Conservation (phyloP, 2,113 vertebrate genomes). For the Arvicanthis niloticus region DNA sequence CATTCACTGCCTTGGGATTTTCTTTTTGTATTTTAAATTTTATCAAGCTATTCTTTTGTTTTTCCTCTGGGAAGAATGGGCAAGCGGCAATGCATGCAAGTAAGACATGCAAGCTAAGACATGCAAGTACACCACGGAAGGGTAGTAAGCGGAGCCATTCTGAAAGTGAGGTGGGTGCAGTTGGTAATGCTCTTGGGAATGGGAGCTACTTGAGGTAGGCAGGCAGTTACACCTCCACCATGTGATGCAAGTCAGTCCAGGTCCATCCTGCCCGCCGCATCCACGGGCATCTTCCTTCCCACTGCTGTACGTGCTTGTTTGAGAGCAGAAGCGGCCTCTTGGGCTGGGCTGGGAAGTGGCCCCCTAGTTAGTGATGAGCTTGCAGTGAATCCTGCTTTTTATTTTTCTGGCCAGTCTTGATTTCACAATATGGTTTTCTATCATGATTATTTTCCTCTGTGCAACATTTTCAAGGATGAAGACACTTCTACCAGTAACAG, state of each 20-base stretch:
- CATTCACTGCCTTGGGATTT: slow-evolving; percentile 98
- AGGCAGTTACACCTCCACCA: neutral
- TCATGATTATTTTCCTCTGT: neutral
- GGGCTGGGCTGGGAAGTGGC: neutral
- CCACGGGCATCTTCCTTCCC: too few species aligned
- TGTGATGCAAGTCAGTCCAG: neutral
- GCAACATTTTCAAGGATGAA: neutral
- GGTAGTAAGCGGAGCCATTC: slow-evolving; percentile 97
- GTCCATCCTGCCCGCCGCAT: too few species aligned
- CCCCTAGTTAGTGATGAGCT: neutral
- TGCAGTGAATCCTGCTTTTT: neutral
- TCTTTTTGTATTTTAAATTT: slow-evolving; percentile 99
- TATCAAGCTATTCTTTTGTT: slow-evolving; percentile 97
- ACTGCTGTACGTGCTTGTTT: too few species aligned
- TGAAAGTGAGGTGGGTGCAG: slow-evolving; percentile 88
- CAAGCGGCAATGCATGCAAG: slow-evolving; percentile 91
- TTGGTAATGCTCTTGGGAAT: neutral
- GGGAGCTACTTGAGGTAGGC: neutral
- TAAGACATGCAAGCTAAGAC: slow-evolving; percentile 88
- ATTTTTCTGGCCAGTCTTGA: neutral
- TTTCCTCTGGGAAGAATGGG: slow-evolving; percentile 96
- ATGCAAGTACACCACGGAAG: slow-evolving; percentile 94
- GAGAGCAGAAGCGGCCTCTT: neutral
- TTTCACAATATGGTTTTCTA: neutral
- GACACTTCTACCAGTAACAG: neutral